Conservation (phyloP, 2,113 vertebrate genomes). For the Phrynosoma platyrhinos region DNA sequence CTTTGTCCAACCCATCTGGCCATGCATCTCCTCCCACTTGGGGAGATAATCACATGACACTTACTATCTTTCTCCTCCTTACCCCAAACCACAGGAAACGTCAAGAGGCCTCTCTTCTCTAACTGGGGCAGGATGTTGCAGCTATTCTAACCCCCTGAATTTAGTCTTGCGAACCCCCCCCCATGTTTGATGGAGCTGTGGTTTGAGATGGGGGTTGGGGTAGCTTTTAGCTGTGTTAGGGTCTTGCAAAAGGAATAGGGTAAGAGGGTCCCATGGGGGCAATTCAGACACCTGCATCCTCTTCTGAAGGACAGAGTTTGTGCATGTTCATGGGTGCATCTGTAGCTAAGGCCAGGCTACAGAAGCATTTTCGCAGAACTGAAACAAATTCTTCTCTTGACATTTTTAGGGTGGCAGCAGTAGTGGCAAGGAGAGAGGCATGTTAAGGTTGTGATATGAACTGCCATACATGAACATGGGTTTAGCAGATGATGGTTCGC, state of each 20-base stretch:
- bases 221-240: background rate
- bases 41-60: conserved; percentile 34
- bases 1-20: background rate
- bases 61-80: conserved; percentile 31
- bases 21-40: conserved; percentile 15
- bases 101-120: conserved; percentile 31
- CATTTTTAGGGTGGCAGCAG: background rate
- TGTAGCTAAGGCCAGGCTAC: background rate
- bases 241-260: background rate
- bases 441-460: background rate
- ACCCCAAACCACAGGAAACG: conserved; percentile 40
- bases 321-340: background rate
- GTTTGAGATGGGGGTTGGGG: conserved; percentile 9
- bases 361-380: background rate
- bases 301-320: background rate
- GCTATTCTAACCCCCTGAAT: no score
- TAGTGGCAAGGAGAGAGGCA: background rate
- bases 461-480: background rate
- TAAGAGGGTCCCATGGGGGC: background rate
- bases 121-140: conserved; percentile 32
- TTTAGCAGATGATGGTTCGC: background rate
- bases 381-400: background rate
- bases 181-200: background rate
- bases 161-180: background rate
- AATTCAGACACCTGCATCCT: conserved; percentile 7